phyloP scores from a whole-genome alignment of 2,113 vertebrate genomes.

The Vulpes lagopus region DNA sequence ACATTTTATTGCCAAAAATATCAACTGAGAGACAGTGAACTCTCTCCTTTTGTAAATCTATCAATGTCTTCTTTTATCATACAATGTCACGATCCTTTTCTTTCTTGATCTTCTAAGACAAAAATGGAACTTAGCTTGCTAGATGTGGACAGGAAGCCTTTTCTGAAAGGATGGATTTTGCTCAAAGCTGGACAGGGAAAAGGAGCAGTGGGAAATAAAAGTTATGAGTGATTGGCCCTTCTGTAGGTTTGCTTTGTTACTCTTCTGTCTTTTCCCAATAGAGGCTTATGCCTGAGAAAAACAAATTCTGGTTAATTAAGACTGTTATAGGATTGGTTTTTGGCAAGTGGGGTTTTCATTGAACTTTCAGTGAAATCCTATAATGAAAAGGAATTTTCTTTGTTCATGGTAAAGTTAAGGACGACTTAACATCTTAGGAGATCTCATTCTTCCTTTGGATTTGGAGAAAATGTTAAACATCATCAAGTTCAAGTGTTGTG shows the following conservation, averaged over 20 bases:
- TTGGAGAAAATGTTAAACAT: conserved; percentile 15
- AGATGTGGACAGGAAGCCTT: not conserved
- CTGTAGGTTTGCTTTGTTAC: not conserved
- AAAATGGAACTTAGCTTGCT: not conserved
- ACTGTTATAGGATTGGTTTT: conserved; percentile 1
- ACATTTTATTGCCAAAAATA: not conserved
- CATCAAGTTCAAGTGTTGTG: not conserved
- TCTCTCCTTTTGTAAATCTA: not conserved
- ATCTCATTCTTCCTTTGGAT: not conserved
- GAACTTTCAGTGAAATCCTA: conserved; percentile 10
- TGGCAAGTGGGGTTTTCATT: conserved; percentile 16
- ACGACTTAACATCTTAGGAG: conserved; percentile 1
- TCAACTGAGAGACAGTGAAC: not conserved
- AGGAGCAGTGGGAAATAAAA: too few species aligned
- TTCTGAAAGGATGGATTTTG: not conserved
- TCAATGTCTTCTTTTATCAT: not conserved
- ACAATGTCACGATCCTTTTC: not conserved
- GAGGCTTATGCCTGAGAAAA: conserved; percentile 16
- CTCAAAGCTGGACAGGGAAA: not conserved
- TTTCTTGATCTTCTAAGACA: not conserved
- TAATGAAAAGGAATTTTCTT: conserved; percentile 35
- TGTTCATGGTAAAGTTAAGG: not conserved
- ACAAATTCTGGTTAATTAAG: conserved; percentile 43
- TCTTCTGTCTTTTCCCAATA: not conserved
- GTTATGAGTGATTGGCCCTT: not conserved